Conservation (phyloP, 2,888 invertebrate species). For the Euclidia mi region DNA sequence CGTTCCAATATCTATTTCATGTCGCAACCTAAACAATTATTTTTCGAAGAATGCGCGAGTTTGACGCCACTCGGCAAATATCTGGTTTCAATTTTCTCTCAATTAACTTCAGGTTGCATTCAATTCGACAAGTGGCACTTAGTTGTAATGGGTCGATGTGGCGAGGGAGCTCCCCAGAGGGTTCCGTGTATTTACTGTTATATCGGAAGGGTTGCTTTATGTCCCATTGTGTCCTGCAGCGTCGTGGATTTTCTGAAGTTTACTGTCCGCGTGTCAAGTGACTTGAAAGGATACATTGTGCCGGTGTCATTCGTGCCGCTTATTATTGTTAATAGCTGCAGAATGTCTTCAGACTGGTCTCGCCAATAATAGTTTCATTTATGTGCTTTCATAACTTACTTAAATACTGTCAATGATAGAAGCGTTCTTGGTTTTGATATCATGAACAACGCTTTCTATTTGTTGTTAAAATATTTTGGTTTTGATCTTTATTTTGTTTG, state of each 20-base stretch:
- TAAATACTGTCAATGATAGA: no score
- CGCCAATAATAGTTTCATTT: background rate
- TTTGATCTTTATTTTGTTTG: no score
- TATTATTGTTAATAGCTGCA: conserved; percentile 39
- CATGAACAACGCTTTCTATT: no score
- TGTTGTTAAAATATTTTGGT: no score
- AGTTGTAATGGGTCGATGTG: no score
- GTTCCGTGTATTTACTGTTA: conserved; percentile 60
- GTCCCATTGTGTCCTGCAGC: conserved; percentile 55
- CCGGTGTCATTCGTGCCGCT: conserved; percentile 43
- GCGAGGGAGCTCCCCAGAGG: conserved; percentile 53
- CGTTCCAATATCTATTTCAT: conserved; percentile 30
- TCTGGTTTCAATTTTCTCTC: conserved; percentile 80
- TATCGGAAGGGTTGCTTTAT: conserved; percentile 64
- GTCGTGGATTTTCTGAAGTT: conserved; percentile 54
- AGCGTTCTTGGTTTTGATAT: no score
- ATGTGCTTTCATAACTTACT: no score
- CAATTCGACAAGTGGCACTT: no score
- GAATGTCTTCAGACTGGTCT: conserved; percentile 1
- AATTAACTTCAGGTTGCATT: conserved; percentile 81
- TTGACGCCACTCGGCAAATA: conserved; percentile 66
- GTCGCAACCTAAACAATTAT: conserved; percentile 32
- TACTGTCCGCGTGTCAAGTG: conserved; percentile 48
- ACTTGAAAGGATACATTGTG: conserved; percentile 52
- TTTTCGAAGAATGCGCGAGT: conserved; percentile 51